Evolutionary conservation across 1,140 invertebrate genomes (phyloP).

Genomic region (Polypedilum vanderplanki): DNA sequence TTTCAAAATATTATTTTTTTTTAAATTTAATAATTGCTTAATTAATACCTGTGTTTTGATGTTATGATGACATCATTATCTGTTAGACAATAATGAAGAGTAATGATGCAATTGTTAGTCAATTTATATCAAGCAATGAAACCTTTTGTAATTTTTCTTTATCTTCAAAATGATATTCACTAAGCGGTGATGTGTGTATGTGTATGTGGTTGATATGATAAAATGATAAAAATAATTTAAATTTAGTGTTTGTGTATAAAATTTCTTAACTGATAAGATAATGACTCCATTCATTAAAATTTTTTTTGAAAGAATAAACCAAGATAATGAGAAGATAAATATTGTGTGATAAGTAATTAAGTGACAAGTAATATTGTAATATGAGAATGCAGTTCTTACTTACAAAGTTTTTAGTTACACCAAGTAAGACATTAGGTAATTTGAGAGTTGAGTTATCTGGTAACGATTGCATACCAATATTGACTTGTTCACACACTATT

Average conservation of each 20-base stretch:
- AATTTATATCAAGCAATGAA: not conserved
- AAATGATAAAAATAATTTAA: too few relatives aligned
- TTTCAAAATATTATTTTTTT: not conserved
- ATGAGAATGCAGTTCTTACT: slow-evolving; percentile 33
- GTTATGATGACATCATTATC: too few relatives aligned
- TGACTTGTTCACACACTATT: slow-evolving; percentile 64
- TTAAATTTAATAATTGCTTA: not conserved
- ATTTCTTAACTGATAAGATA: too few relatives aligned
- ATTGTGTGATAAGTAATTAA: too few relatives aligned
- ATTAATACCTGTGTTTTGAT: not conserved
- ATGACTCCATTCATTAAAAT: too few relatives aligned
- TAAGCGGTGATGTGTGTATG: too few relatives aligned
- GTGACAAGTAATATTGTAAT: too few relatives aligned
- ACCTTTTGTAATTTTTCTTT: not conserved
- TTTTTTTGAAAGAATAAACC: too few relatives aligned
- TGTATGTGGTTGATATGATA: not conserved
- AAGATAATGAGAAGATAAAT: too few relatives aligned
- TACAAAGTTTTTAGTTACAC: slow-evolving; percentile 43
- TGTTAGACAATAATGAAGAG: too few relatives aligned
- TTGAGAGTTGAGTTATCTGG: slow-evolving; percentile 65
- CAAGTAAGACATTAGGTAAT: slow-evolving; percentile 83
- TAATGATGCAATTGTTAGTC: not conserved
- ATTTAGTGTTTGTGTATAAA: too few relatives aligned
- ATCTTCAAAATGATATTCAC: not conserved
- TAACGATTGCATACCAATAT: slow-evolving; percentile 72